These are phyloP conservation scores for Mactromeris polynyma DNA, from an alignment of 2,888 invertebrate species.

Conservation along the genomic window DNA sequence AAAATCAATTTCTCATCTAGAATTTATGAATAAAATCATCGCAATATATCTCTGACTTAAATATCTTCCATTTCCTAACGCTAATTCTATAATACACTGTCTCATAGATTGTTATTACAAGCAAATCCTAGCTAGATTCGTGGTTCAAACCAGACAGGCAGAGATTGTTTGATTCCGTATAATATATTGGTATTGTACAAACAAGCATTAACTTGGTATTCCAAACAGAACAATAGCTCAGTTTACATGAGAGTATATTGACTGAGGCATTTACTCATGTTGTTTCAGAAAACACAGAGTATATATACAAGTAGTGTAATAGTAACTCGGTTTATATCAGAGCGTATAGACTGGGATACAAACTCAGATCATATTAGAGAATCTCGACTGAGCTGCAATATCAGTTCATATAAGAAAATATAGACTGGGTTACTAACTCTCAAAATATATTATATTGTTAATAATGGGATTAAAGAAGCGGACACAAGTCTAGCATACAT, in stretches of 20 bases:
- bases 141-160: not conserved
- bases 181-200: not conserved
- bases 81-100: not conserved
- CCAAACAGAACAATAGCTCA: not conserved
- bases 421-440: too few species aligned
- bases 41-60: not conserved
- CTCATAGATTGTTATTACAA: not conserved
- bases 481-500: too few species aligned
- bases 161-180: not conserved
- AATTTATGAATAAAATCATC: conserved; percentile 7
- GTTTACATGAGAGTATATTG: not conserved
- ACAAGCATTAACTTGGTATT: not conserved
- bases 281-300: too few species aligned
- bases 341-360: too few species aligned
- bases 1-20: not conserved
- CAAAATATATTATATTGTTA: too few species aligned
- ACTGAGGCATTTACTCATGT: too few species aligned
- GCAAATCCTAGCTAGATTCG: not conserved
- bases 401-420: too few species aligned
- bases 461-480: too few species aligned
- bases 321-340: too few species aligned
- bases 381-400: too few species aligned
- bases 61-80: not conserved
- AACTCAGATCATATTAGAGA: too few species aligned
- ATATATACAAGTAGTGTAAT: too few species aligned